These are phyloP conservation scores for Magallana gigas DNA, from an alignment of 1,140 invertebrate genomes.

Conservation along the genomic window DNA sequence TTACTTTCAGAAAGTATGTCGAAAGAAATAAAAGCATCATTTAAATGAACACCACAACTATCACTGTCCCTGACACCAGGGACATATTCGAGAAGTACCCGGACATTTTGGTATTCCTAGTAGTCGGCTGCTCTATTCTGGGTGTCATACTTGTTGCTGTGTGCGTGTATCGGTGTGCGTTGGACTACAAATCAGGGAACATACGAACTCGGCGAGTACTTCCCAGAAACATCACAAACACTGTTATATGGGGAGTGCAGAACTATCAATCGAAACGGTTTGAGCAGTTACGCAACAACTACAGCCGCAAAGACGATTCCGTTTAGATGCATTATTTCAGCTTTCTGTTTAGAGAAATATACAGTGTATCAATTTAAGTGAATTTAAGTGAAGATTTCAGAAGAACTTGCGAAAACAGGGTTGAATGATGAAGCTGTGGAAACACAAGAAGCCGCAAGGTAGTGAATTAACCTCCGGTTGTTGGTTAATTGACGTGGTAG, in stretches of 20 bases:
- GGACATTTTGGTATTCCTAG: conserved; percentile 7
- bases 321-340: no score
- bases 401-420: no score
- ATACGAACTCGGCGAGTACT: neutral
- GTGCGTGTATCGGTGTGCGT: neutral
- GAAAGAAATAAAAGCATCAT: no score
- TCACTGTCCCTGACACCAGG: neutral
- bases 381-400: no score
- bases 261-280: neutral
- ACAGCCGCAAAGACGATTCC: neutral
- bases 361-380: no score
- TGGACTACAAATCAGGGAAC: neutral
- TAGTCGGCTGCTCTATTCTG: neutral
- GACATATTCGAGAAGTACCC: neutral
- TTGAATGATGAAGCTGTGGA: no score
- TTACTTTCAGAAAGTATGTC: no score
- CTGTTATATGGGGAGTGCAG: neutral
- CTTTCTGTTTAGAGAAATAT: no score
- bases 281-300: neutral
- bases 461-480: no score
- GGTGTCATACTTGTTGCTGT: neutral
- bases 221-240: neutral
- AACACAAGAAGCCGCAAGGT: no score
- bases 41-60: neutral
- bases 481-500: no score